A percentile compares a stretch with the other conserved stretches of the same genome.
phyloP scores from a whole-genome alignment of 1,140 invertebrate species.

The Grapholita molesta region DNA sequence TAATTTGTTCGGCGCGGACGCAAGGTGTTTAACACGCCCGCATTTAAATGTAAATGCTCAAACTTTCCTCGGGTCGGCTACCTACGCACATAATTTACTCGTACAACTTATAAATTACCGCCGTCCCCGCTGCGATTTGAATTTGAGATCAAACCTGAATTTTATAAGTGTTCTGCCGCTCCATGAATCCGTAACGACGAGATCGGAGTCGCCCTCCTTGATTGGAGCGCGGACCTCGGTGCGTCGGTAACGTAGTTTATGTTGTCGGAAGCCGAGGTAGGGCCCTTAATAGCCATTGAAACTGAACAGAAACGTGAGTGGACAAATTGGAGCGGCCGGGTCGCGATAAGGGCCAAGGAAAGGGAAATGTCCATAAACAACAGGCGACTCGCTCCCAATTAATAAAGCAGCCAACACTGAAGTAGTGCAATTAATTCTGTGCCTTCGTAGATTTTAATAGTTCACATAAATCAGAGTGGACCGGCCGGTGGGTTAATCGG shows the following conservation, averaged over 20 bases:
- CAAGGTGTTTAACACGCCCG: constrained; percentile 58
- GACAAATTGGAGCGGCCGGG: constrained; percentile 63
- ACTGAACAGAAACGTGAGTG: constrained; percentile 68
- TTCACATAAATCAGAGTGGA: constrained; percentile 70
- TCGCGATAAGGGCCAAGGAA: constrained; percentile 64
- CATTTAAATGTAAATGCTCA: constrained; percentile 66
- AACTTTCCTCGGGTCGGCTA: constrained; percentile 47
- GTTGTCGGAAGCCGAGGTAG: constrained; percentile 42
- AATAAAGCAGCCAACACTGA: constrained; percentile 69
- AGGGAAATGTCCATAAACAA: constrained; percentile 72
- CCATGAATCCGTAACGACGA: constrained; percentile 12
- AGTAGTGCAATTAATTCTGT: constrained; percentile 75
- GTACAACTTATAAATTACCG: constrained; percentile 52
- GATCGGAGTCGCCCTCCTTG: constrained; percentile 11
- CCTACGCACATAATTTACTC: constrained; percentile 58
- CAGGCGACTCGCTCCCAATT: constrained; percentile 70
- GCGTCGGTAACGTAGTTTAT: constrained; percentile 23
- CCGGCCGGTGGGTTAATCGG: constrained; percentile 66
- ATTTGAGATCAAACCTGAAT: constrained; percentile 25
- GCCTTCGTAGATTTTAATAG: constrained; percentile 76
- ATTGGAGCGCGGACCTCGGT: constrained; percentile 14
- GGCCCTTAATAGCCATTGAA: constrained; percentile 65
- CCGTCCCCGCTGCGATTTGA: constrained; percentile 34
- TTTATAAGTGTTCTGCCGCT: constrained; percentile 22
- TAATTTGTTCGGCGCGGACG: constrained; percentile 51